Evolutionary conservation across 2,888 invertebrate genomes (phyloP).

Genomic region (Notodonta dromedarius): DNA sequence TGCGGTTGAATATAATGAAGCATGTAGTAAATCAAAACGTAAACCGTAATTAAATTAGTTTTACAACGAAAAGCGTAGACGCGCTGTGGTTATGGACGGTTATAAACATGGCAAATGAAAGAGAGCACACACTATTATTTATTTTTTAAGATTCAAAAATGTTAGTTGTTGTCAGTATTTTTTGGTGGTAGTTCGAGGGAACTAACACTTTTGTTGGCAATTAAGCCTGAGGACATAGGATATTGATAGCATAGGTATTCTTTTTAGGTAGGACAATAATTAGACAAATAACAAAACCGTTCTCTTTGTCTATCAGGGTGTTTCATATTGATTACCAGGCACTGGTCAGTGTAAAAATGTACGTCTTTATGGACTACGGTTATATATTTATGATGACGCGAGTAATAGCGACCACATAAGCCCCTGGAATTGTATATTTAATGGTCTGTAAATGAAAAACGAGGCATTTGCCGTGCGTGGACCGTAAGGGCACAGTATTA

Average conservation of each 20-base stretch:
- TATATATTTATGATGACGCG: constrained; percentile 58
- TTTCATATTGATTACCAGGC: background rate
- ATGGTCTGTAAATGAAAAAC: constrained; percentile 74
- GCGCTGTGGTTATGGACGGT: background rate
- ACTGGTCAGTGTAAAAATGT: constrained; percentile 13
- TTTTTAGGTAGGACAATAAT: no score
- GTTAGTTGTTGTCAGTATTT: no score
- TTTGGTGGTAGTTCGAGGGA: no score
- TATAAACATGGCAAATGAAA: background rate
- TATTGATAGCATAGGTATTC: no score
- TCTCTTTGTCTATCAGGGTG: background rate
- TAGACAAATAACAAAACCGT: no score
- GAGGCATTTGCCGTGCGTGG: constrained; percentile 53
- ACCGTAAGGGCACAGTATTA: constrained; percentile 41
- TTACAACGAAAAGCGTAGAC: constrained; percentile 25
- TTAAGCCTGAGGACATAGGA: no score
- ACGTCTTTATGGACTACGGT: constrained; percentile 34
- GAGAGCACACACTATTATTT: no score
- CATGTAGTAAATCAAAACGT: constrained; percentile 24
- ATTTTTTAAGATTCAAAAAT: no score
- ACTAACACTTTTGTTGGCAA: no score
- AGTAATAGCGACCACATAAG: constrained; percentile 59
- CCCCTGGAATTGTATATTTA: constrained; percentile 57
- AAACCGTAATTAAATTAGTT: constrained; percentile 35
- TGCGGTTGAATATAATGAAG: background rate